Base-by-base conservation (phyloP, 2,797 vertebrate genomes). In the Meda fulgida region DNA sequence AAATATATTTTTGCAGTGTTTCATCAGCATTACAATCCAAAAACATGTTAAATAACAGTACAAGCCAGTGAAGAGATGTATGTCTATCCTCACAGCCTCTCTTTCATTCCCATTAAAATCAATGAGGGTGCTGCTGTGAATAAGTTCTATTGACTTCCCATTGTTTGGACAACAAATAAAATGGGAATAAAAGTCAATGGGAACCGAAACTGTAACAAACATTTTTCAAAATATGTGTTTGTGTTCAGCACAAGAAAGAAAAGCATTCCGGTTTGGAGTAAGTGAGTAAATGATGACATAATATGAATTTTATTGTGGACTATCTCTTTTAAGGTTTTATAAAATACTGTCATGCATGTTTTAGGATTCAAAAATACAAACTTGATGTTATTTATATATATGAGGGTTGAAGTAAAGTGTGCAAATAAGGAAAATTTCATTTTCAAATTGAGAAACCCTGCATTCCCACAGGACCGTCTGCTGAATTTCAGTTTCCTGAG, bases 401-500 rank as follows among this genome's bases (percentile, higher is more conserved):
- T 67, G 3, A 31, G 5, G 19, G 19, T 60, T 69, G 21, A 81
- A 60, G 23, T 78, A 29, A 75, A 29, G 31, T 3, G 43, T 40
- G 43, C 7, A 63, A 75, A 66, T 31, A 1, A 21, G 7, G 8
- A 63, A 16, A 34, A 66, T 67, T 66, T 0, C 10, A 53, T 10
- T 46, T 63, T 53, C 23, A 48, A 46, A 48, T 46, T 5, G 53
- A 72, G 31, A 65, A 65, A 66, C 19, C 23, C 3, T 46, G 19
- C 58, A 9, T 58, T 46, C 84, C 77, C 78, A 84, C 96, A 99
- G 98, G 96, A 97, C 90, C 96, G 96, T 86, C 95, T 98, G 92
- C 95, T 97, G 94, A 99, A 99, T 94, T 92, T 99, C 90, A 99
- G 98, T 92, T 99, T 99, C 92, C 95, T 99, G 89, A 93, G 97